phyloP scores from a whole-genome alignment of 2,797 vertebrate genomes.

The Etheostoma nigrum region DNA sequence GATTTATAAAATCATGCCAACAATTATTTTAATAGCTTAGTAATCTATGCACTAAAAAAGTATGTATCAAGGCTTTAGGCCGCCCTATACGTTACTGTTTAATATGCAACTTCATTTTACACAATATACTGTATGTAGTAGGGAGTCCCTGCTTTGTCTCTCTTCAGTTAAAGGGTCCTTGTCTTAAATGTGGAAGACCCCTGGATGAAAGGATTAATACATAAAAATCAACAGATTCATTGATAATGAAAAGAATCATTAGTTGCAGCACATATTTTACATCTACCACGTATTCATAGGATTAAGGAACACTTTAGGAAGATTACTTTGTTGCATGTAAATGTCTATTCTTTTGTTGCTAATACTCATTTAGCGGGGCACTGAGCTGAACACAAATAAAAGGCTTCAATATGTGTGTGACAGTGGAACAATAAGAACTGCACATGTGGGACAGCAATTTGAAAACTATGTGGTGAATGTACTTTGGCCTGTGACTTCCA shows the following conservation, averaged over 20 bases:
- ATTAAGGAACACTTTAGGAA: constrained; percentile 16
- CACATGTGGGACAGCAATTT: constrained; percentile 30
- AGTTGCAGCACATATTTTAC: not conserved
- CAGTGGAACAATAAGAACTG: constrained; percentile 7
- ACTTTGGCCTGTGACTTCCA: constrained; percentile 1
- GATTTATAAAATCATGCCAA: too few relatives aligned
- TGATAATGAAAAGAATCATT: not conserved
- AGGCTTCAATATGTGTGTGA: constrained; percentile 13
- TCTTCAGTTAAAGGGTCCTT: too few relatives aligned
- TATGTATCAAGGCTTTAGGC: too few relatives aligned
- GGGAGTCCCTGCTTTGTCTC: too few relatives aligned
- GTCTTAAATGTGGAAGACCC: too few relatives aligned
- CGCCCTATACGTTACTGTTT: too few relatives aligned
- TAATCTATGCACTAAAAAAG: too few relatives aligned
- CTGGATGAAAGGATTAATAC: too few relatives aligned
- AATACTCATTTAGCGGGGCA: constrained; percentile 15
- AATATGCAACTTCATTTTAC: too few relatives aligned
- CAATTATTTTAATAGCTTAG: too few relatives aligned
- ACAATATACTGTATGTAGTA: too few relatives aligned
- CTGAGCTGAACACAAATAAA: constrained; percentile 38
- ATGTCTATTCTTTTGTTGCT: constrained; percentile 9
- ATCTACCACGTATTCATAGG: not conserved
- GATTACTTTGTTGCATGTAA: not conserved
- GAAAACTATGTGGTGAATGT: constrained; percentile 34
- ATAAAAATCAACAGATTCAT: not conserved